Base-by-base conservation (phyloP, 2,113 vertebrate species). In the Halcyon senegalensis region DNA sequence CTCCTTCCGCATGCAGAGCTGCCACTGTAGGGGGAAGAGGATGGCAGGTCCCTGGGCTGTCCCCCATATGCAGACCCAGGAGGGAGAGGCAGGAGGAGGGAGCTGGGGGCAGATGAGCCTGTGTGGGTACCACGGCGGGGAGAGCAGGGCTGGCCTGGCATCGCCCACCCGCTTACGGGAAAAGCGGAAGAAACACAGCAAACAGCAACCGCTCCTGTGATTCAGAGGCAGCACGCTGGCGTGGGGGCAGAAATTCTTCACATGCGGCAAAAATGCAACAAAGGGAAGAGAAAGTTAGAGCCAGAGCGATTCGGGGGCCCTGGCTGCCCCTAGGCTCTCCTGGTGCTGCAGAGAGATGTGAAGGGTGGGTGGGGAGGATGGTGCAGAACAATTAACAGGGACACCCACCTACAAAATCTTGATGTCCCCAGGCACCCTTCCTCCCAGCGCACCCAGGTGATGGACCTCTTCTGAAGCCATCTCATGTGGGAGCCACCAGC, bases 91-190 rank as follows among this genome's bases (percentile, higher is more conserved):
- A 10, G 12, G 53, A 68, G 78, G 53, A 84, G 25, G 64, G 59
- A 80, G 50, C 50, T 1, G 1, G 33, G 63, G 70, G 19, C 51
- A 80, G 59, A 11, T 0, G 9, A 28, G 60, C 24, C 56, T 9
- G 7, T 5, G 13, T 8, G 62, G 41, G 31, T 51, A 24, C 16
- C 0, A 4, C 51, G 46, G 63, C 0, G 3, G 19, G 79, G 50
- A 64, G 23, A 39, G 33, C 25, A 16, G 60, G 58, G 56, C 82
- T 75, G 24, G 59, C 41, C 79, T 37, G 78, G 70, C 80, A 86
- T 19, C 6, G 1, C 63, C 59, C 79, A 56, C 43, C 66, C 43
- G 0, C 33, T 46, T 1, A 51, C 7, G 3, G 48, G 28, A 76
- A 88, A 73, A 83, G 63, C 7, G 0, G 58, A 51, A 62, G 74